These are phyloP conservation scores for Rhopalosiphum maidis DNA, from an alignment of 1,140 invertebrate genomes.

Conservation along the genomic window DNA sequence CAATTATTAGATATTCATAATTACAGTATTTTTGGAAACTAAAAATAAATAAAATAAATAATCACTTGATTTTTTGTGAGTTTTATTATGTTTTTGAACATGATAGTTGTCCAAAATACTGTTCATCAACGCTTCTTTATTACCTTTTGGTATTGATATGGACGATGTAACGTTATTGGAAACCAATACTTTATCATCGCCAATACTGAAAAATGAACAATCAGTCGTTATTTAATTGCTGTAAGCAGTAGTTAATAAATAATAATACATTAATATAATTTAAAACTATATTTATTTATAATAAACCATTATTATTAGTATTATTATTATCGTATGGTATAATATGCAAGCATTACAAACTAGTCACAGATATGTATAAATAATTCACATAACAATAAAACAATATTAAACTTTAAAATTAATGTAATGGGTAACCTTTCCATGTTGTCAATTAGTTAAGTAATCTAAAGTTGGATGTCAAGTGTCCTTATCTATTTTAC, in stretches of 20 bases:
- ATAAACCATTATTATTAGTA: neutral
- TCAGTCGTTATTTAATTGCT: neutral
- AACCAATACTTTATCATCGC: neutral
- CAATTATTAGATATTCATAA: no score
- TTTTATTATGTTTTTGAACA: slow-evolving; percentile 62
- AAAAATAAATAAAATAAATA: neutral
- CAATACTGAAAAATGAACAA: slow-evolving; percentile 4
- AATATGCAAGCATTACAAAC: no score
- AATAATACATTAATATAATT: neutral
- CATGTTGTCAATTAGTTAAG: no score
- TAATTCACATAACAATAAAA: no score
- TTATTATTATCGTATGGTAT: no score
- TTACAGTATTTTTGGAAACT: neutral
- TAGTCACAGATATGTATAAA: no score
- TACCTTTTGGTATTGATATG: slow-evolving; percentile 70
- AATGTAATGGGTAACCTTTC: no score
- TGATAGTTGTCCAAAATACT: slow-evolving; percentile 74
- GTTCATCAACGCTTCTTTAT: slow-evolving; percentile 75
- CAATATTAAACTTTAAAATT: no score
- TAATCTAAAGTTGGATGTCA: no score
- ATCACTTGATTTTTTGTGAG: slow-evolving; percentile 44
- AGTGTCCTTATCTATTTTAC: no score
- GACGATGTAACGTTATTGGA: slow-evolving; percentile 62
- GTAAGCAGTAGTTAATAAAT: neutral
- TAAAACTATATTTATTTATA: neutral